These are phyloP conservation scores for Anastrepha obliqua DNA, from an alignment of 1,140 invertebrate genomes.

Conservation along the genomic window DNA sequence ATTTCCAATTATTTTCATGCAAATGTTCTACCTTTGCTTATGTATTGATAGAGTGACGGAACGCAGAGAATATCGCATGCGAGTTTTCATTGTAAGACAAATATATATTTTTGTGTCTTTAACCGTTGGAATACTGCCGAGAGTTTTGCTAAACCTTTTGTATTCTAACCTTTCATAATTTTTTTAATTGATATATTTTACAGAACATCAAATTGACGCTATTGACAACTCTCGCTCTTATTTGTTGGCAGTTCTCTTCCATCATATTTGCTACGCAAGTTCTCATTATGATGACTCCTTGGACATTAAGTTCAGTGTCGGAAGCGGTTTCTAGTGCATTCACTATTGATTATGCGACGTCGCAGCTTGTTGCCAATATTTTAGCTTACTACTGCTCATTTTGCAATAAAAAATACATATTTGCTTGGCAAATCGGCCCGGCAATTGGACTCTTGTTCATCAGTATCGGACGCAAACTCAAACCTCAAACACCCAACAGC, in stretches of 20 bases:
- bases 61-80: conserved; percentile 61
- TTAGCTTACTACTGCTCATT: conserved; percentile 69
- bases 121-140: too few relatives aligned
- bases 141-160: too few relatives aligned
- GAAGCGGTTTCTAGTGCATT: conserved; percentile 63
- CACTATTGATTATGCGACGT: conserved; percentile 67
- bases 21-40: conserved; percentile 71
- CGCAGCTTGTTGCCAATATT: conserved; percentile 66
- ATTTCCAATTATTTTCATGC: conserved; percentile 71
- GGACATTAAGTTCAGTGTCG: conserved; percentile 61
- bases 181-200: background rate
- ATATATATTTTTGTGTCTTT: conserved; percentile 23
- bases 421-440: conserved; percentile 66
- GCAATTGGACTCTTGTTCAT: conserved; percentile 65
- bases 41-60: conserved; percentile 66
- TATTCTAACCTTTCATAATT: too few relatives aligned
- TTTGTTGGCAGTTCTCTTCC: conserved; percentile 72
- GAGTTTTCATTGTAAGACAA: conserved; percentile 65
- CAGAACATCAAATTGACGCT: conserved; percentile 68
- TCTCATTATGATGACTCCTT: conserved; percentile 66
- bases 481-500: conserved; percentile 2
- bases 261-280: conserved; percentile 71
- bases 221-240: conserved; percentile 66
- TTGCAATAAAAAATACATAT: conserved; percentile 66
- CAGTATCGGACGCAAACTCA: conserved; percentile 27